Conservation (phyloP, 2,113 vertebrate species). For the Plectropomus leopardus region DNA sequence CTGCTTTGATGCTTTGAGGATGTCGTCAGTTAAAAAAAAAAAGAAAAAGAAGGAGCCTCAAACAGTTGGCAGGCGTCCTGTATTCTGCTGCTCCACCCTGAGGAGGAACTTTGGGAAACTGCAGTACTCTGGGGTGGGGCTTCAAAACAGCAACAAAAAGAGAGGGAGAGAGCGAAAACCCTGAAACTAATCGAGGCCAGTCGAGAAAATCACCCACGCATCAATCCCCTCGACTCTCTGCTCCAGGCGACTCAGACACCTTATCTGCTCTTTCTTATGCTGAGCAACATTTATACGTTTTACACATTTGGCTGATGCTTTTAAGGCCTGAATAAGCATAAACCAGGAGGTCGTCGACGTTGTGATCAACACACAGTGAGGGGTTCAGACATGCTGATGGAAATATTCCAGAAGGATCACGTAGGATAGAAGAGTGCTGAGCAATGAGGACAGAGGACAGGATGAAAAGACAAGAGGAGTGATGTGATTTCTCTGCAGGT, state of each 20-base stretch:
- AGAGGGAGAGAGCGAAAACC: background rate
- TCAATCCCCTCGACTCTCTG: conserved; percentile 13
- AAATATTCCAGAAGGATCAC: background rate
- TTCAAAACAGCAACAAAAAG: conserved; percentile 7
- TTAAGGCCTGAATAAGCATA: conserved; percentile 40
- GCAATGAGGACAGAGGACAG: conserved; percentile 7
- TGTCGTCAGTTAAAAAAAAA: background rate
- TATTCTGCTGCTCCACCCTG: conserved; percentile 33
- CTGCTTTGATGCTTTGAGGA: background rate
- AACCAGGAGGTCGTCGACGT: conserved; percentile 1
- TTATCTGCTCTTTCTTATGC: conserved; percentile 20
- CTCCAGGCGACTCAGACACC: conserved; percentile 10
- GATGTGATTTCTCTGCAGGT: conserved; percentile 7
- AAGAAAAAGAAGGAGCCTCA: too few relatives aligned
- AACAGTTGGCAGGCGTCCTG: background rate
- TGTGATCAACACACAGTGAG: background rate
- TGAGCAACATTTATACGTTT: conserved; percentile 44
- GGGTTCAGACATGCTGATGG: background rate
- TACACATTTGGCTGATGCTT: conserved; percentile 37
- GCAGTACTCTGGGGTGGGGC: conserved; percentile 62
- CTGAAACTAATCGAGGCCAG: conserved; percentile 1
- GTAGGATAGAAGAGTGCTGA: conserved; percentile 16
- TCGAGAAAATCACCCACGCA: conserved; percentile 38
- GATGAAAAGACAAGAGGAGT: background rate
- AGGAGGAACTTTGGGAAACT: conserved; percentile 39